phyloP scores from a whole-genome alignment of 2,797 vertebrate genomes.

The Fistularia commersonii region DNA sequence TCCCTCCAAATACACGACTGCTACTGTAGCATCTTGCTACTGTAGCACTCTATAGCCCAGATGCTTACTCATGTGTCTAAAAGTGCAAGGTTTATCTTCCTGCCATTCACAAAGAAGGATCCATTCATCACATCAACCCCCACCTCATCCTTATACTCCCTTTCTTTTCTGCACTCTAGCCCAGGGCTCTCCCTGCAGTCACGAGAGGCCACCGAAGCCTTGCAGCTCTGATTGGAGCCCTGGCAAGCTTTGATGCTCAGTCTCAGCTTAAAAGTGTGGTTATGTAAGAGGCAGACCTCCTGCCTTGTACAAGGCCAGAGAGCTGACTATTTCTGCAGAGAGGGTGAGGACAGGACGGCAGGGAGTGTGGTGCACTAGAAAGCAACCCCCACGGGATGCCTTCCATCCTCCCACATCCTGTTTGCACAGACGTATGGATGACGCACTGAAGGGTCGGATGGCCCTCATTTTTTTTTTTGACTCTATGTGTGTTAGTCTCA shows the following conservation, averaged over 20 bases:
- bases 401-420: constrained; percentile 68
- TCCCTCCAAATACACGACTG: not conserved
- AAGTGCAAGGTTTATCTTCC: constrained; percentile 11
- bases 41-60: no score
- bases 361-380: constrained; percentile 57
- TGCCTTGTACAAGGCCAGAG: constrained; percentile 39
- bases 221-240: constrained; percentile 52
- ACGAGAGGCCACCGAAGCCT: constrained; percentile 37
- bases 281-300: constrained; percentile 59
- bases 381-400: constrained; percentile 58
- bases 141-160: constrained; percentile 17
- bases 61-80: not conserved
- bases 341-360: constrained; percentile 64
- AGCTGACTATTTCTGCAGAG: constrained; percentile 55
- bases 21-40: not conserved
- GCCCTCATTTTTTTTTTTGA: constrained; percentile 21
- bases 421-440: constrained; percentile 71
- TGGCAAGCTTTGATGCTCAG: constrained; percentile 41
- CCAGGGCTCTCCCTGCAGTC: constrained; percentile 46
- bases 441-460: constrained; percentile 60
- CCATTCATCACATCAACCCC: constrained; percentile 36
- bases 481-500: constrained; percentile 29
- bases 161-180: constrained; percentile 28
- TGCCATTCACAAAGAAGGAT: constrained; percentile 45
- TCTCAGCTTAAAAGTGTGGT: constrained; percentile 46